Base-by-base conservation (phyloP, 2,888 invertebrate genomes). In the Agrotis clavis region DNA sequence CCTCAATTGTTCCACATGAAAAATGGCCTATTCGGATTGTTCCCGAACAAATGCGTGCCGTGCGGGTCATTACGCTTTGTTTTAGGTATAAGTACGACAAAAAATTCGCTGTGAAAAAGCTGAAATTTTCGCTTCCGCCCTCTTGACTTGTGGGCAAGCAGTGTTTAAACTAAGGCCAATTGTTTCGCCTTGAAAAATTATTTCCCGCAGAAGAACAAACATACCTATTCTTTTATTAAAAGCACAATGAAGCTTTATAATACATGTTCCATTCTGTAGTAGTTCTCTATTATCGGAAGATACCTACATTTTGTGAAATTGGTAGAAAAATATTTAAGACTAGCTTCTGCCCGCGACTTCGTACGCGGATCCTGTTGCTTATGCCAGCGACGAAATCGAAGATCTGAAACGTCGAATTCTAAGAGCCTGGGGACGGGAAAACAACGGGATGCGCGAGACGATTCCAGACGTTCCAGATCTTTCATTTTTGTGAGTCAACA, bases 21-120 rank as follows among this genome's bases (percentile, higher is more conserved):
- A 96, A 96, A 96, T 96, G 94, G 94, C 94, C 94, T 92, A 93
- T 94, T 95, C 91, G 94, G 93, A 95, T 95, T 96, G 95, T 96
- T 96, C 95, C 84, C 87, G 94, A 95, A 96, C 96, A 96, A 96
- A 95, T 94, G 95, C 95, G 95, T 95, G 90, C 94, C 94, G 94
- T 93, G 93, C 93, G 94, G 95, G 95, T 95, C 95, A 95, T 96
- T 96, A 95, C 92, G 95, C 95, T 94, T 95, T 96, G 96, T 96
- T 96, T 95, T 95, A 94, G 92, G 90, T 92, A 92, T 92, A 94
- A 95, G 93, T 92, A 94, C 92, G 91, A 94, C 92, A 94, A 95
- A 95, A 95, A 95, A 94, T 89, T 91, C 90, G 89, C 90, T 82
- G 89, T 91, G 88, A 92, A 95, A 79, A 94, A 93, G 91, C 92